These are phyloP conservation scores for Cosmia trapezina DNA, from an alignment of 2,888 invertebrate species.

Conservation along the genomic window DNA sequence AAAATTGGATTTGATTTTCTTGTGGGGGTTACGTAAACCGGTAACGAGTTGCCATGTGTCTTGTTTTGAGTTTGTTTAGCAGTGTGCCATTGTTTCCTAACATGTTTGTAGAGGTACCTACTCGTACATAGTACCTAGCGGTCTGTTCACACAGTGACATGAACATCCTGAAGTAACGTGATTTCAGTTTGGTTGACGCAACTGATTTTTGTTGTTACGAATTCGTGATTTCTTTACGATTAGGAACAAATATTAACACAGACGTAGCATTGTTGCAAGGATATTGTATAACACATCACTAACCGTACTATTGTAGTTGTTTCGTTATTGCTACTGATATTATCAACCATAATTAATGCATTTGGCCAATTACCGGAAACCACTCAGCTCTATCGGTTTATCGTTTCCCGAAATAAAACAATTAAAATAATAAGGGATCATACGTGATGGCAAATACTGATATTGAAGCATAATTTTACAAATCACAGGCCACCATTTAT, in stretches of 20 bases:
- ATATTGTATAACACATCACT: too few relatives aligned
- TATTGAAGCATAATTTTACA: not conserved
- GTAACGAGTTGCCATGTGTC: slow-evolving; percentile 29
- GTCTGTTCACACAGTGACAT: not conserved
- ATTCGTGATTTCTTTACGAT: not conserved
- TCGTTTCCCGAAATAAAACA: not conserved
- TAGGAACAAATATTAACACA: not conserved
- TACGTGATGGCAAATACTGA: not conserved
- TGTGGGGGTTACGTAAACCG: slow-evolving; percentile 35
- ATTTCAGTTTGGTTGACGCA: not conserved
- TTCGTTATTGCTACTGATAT: not conserved
- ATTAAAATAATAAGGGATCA: not conserved
- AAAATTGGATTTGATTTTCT: slow-evolving; percentile 58
- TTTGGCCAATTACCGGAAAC: not conserved
- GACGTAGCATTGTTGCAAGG: not conserved
- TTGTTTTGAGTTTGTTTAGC: not conserved
- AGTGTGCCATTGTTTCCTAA: not conserved
- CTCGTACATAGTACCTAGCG: too few relatives aligned
- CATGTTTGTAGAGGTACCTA: not conserved
- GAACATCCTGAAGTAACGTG: not conserved
- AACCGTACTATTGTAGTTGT: too few relatives aligned
- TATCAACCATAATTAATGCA: not conserved
- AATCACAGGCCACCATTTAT: not conserved
- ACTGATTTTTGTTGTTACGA: not conserved
- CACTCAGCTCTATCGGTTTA: not conserved